Conservation (phyloP, 2,797 vertebrate genomes). For the Gouania willdenowi region DNA sequence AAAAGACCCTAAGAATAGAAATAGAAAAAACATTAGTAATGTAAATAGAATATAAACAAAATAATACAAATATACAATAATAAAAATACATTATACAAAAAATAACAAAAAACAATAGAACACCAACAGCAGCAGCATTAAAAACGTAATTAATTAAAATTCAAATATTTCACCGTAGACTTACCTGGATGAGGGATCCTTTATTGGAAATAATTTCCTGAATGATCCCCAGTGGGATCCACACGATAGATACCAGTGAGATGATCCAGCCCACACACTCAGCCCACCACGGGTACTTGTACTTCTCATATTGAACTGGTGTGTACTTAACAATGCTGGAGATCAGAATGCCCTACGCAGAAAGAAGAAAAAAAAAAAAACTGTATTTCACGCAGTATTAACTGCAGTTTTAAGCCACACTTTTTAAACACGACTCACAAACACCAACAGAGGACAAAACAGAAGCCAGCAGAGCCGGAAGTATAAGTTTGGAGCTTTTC, state of each 20-base stretch:
- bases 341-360: conserved; percentile 67
- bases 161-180: too few species aligned
- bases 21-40: too few species aligned
- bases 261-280: conserved; percentile 69
- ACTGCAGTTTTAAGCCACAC: background rate
- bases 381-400: background rate
- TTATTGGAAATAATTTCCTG: conserved; percentile 67
- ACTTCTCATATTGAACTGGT: conserved; percentile 67
- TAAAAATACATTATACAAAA: too few species aligned
- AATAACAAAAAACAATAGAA: too few species aligned
- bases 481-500: conserved; percentile 60
- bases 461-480: conserved; percentile 73
- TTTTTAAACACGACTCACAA: conserved; percentile 59
- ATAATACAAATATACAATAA: too few species aligned
- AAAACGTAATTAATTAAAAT: too few species aligned
- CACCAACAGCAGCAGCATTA: too few species aligned
- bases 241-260: conserved; percentile 70
- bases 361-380: conserved; percentile 1
- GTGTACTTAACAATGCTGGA: conserved; percentile 69
- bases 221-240: conserved; percentile 73
- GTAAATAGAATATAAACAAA: too few species aligned
- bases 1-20: too few species aligned
- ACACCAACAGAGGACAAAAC: conserved; percentile 64
- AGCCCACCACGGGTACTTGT: conserved; percentile 72
- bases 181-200: conserved; percentile 69